These are phyloP conservation scores for Pyrgilauda ruficollis DNA, from an alignment of 2,113 vertebrate species.

Conservation along the genomic window DNA sequence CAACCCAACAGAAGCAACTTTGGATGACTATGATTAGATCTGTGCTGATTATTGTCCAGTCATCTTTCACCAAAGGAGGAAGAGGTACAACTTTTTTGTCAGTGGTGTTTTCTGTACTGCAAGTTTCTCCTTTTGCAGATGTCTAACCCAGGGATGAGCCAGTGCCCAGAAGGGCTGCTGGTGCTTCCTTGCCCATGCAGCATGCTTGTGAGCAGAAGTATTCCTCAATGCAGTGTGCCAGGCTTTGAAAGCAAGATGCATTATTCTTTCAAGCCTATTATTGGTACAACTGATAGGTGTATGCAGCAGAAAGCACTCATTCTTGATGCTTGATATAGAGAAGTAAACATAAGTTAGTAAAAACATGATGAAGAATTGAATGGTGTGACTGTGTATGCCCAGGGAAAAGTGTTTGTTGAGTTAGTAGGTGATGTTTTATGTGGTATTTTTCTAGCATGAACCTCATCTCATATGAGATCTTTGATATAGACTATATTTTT, in stretches of 20 bases:
- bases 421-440: neutral
- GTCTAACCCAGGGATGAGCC: neutral
- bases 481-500: slow-evolving; percentile 50
- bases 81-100: neutral
- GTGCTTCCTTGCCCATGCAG: rapidly evolving
- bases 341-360: neutral
- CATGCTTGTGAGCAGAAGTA: rapidly evolving
- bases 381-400: neutral
- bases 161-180: neutral
- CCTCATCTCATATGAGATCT: neutral
- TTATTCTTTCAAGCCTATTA: neutral
- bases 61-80: neutral
- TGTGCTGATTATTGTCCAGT: neutral
- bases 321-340: neutral
- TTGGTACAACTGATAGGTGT: neutral
- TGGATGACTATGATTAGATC: neutral
- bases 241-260: neutral
- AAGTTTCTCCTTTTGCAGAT: neutral
- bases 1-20: neutral
- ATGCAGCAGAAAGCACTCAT: neutral
- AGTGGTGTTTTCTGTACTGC: neutral
- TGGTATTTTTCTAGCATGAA: neutral
- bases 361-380: neutral
- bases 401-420: neutral
- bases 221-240: rapidly evolving